Base-by-base conservation (phyloP, 2,797 vertebrate genomes). In the Channa striata region DNA sequence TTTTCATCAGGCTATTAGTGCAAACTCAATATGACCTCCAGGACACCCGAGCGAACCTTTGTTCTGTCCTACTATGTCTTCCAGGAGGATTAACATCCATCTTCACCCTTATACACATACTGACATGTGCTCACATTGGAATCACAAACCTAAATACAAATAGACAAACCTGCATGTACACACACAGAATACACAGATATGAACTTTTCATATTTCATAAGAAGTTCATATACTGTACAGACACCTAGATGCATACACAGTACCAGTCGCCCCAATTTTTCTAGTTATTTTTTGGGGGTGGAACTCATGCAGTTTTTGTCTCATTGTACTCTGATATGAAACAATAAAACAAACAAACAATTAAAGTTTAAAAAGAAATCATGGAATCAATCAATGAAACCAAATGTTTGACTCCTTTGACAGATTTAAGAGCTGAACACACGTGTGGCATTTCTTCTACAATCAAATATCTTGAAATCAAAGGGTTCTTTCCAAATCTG, bases 21-120 rank as follows among this genome's bases (percentile, higher is more conserved):
- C 68, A 76, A 84, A 71, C 50, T 39, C 77, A 89, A 86, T 86
- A 87, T 81, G 82, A 84, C 84, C 81, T 39, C 57, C 37, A 60
- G 56, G 70, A 79, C 72, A 78, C 68, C 86, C 52, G 59, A 68
- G 73, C 44, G 56, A 46, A 77, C 66, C 87, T 87, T 78, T 87
- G 81, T 82, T 70, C 70, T 79, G 72, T 73, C 74, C 78, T 14
- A 14, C 59, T 43, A 53, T 0, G 1, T 56, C 71, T 83, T 81
- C 58, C 54, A 79, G 6, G 5, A 30, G 74, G 73, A 82, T 89
- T 81, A 87, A 52, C 63, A 66, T 83, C 84, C 54, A 62, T 88
- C 80, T 64, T 65, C 88, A 80, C 74, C 5, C 75, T 17, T 21
- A 50, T 34, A 52, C 43, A 59, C 37, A 57, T 4, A 59, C 8